Evolutionary conservation across 2,888 invertebrate genomes (phyloP), one percentile per base, ranked within the genome.

Genomic region (Dicyrtomina minuta): DNA sequence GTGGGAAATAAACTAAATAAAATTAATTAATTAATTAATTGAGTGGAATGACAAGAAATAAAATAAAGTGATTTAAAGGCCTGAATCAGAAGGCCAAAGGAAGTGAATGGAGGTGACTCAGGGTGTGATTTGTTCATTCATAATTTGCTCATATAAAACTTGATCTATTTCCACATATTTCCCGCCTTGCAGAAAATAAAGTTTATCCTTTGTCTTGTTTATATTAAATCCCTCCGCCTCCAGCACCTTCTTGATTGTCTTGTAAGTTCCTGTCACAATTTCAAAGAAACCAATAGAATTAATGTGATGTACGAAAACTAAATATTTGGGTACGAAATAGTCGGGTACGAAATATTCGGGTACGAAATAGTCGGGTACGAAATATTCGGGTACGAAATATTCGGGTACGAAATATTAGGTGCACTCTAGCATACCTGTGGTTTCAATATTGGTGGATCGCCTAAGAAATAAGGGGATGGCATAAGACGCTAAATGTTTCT

Each of bases 171-270:
- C 85, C 58, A 88, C 84, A 79, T 94, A 96, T 72, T 83, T 83
- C 79, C 87, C 87, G 79, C 87, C 87, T 79, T 90, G 89, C 80
- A 91, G 84, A 82, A 90, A 90, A 83, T 87, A 95, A 46, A 95
- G 81, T 46, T 87, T 86, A 80, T 93, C 93, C 77, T 87, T 86
- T 70, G 90, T 84, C 27, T 65, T 65, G 1, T 4, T 43, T 4
- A 69, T 33, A 33, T 69, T 58, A 33, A 41, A 65, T 39, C 64
- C 69, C 24, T 69, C 69, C 17, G 24, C 44, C 39, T 58, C 44
- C 6, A 64, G 24, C 5, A 39, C 27, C n/a, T 55, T 51, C 64
- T 69, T 69, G 24, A 64, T 39, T 24, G 41, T 64, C 33, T 69
- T 69, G 24, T 65, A 56, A 8, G 69, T 69, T 5, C 69, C 69